A percentile compares a stretch with the other conserved stretches of the same genome.
These are phyloP conservation scores for Diadophis punctatus DNA, from an alignment of 2,113 vertebrate genomes.

Conservation along the genomic window DNA sequence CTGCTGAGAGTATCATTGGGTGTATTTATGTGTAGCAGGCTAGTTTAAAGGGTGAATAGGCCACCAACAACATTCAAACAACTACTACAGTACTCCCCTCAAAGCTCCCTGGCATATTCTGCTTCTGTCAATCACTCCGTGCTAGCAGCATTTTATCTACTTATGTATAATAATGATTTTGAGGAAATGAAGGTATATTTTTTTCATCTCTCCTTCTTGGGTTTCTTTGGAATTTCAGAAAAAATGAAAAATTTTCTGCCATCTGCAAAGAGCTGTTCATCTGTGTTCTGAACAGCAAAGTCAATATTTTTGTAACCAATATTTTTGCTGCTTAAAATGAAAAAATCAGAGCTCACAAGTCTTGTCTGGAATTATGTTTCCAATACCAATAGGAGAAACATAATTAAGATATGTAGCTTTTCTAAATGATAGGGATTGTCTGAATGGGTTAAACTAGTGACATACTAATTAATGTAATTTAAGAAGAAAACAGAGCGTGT, in stretches of 20 bases:
- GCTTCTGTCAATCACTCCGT: not conserved
- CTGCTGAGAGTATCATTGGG: not conserved
- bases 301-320: slow-evolving; percentile 58
- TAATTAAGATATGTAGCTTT: slow-evolving; percentile 55
- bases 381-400: slow-evolving; percentile 45
- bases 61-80: not conserved
- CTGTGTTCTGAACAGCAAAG: slow-evolving; percentile 41
- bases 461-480: slow-evolving; percentile 53
- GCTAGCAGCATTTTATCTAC: not conserved
- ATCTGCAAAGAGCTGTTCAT: slow-evolving; percentile 42
- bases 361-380: slow-evolving; percentile 39
- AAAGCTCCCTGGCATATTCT: not conserved
- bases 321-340: slow-evolving; percentile 46
- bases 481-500: slow-evolving; percentile 11
- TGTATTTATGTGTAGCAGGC: not conserved
- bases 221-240: not conserved
- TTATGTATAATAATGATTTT: not conserved
- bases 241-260: slow-evolving; percentile 8
- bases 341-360: slow-evolving; percentile 34
- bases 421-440: slow-evolving; percentile 50
- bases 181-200: not conserved
- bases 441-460: slow-evolving; percentile 60
- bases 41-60: not conserved
- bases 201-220: not conserved
- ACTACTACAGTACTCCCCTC: not conserved